Conservation (phyloP, 2,888 invertebrate genomes). For the Xestobium rufovillosum region DNA sequence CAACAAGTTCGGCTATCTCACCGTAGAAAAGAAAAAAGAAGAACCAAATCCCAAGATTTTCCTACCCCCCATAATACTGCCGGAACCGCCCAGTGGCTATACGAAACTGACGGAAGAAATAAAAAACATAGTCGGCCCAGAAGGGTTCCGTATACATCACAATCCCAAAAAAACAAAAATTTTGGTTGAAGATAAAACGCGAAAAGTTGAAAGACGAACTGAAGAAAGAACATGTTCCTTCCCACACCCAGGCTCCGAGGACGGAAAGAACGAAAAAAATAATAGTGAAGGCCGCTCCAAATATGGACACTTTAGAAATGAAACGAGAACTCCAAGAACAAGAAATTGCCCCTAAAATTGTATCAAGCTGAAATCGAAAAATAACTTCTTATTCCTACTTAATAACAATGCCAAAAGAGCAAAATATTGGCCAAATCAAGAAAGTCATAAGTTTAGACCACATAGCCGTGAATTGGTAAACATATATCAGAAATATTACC, state of each 20-base stretch:
- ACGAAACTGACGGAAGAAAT: no score
- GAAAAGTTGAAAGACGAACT: constrained; percentile 2
- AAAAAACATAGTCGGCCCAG: no score
- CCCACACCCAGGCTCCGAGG: background rate
- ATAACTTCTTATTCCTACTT: background rate
- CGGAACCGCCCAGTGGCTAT: no score
- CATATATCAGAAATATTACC: background rate
- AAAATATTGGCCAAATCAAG: background rate
- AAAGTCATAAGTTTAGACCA: background rate
- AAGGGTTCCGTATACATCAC: no score
- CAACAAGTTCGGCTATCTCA: no score
- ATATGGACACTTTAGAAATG: background rate
- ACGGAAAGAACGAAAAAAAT: background rate
- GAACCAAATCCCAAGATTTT: no score
- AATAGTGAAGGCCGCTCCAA: background rate
- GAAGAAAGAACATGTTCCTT: background rate
- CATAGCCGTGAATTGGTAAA: background rate
- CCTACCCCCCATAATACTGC: no score
- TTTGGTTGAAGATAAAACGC: no score
- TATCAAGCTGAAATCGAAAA: background rate
- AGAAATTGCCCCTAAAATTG: background rate
- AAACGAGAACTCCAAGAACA: background rate
- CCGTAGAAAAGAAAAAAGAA: no score
- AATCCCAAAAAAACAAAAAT: no score
- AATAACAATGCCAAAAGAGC: background rate